Conservation (phyloP, 2,113 vertebrate genomes). For the Chlorodrepanis virens region DNA sequence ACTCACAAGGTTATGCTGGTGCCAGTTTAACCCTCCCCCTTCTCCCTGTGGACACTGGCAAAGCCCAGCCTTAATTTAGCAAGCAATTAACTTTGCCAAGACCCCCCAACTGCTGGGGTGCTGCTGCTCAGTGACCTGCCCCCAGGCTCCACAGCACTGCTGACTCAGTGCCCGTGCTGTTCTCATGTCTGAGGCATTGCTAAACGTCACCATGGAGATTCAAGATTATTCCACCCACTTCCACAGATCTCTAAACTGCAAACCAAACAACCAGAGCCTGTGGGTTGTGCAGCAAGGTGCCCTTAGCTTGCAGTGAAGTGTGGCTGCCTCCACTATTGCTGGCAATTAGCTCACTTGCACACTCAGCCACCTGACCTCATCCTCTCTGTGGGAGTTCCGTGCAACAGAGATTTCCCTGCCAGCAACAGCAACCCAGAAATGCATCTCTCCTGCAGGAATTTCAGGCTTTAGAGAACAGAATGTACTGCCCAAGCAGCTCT, state of each 20-base stretch:
- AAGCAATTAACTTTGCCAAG: not conserved
- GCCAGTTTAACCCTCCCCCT: not conserved
- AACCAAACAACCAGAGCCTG: not conserved
- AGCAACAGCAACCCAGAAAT: not conserved
- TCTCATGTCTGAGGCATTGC: not conserved
- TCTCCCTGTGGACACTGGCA: rapidly evolving
- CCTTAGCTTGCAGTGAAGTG: not conserved
- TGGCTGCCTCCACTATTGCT: not conserved
- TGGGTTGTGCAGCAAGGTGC: not conserved
- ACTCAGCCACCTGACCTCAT: not conserved
- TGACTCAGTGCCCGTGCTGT: not conserved
- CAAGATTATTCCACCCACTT: slow-evolving; percentile 42
- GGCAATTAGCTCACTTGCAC: not conserved
- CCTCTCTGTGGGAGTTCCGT: not conserved
- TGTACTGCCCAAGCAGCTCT: not conserved
- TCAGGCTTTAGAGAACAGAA: not conserved
- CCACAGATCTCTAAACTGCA: not conserved
- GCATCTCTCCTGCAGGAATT: rapidly evolving
- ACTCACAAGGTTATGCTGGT: rapidly evolving
- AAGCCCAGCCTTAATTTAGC: not conserved
- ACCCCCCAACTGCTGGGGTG: not conserved
- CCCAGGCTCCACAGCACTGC: not conserved
- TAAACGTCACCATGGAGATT: slow-evolving; percentile 20
- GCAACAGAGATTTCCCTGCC: not conserved
- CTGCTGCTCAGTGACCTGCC: not conserved